Evolutionary conservation across 1,140 invertebrate genomes (phyloP).

Genomic region (Trypoxylus dichotomus): DNA sequence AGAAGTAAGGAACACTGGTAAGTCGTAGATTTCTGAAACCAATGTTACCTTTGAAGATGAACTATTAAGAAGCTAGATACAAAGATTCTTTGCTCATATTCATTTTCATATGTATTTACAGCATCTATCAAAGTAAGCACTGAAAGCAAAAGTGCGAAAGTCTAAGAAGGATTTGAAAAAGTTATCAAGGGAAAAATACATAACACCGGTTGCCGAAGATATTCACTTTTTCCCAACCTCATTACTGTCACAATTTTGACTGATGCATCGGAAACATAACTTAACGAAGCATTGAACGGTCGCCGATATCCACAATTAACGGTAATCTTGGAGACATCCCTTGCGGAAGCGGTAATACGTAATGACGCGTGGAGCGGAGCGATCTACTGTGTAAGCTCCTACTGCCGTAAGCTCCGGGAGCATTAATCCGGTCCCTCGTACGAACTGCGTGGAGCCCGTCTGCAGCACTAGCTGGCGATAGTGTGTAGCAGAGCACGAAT

Average conservation of each 20-base stretch:
- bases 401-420: neutral
- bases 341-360: slow-evolving; percentile 42
- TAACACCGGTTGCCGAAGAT: too few species aligned
- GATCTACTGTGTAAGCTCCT: neutral
- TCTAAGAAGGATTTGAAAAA: too few species aligned
- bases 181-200: too few species aligned
- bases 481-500: neutral
- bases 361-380: slow-evolving; percentile 40
- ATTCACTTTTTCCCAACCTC: neutral
- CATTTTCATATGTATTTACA: too few species aligned
- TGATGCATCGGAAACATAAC: slow-evolving; percentile 38
- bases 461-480: neutral
- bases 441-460: neutral
- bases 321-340: slow-evolving; percentile 41
- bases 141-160: too few species aligned
- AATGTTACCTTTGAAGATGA: too few species aligned
- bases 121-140: too few species aligned
- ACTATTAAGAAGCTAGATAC: too few species aligned
- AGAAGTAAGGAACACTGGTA: too few species aligned
- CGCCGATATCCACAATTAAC: slow-evolving; percentile 46
- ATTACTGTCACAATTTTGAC: slow-evolving; percentile 35
- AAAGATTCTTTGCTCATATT: too few species aligned
- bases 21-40: too few species aligned
- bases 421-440: neutral
- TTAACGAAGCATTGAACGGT: slow-evolving; percentile 45